Evolutionary conservation across 2,113 vertebrate species (phyloP).

Genomic region (Aspiorhynchus laticeps): DNA sequence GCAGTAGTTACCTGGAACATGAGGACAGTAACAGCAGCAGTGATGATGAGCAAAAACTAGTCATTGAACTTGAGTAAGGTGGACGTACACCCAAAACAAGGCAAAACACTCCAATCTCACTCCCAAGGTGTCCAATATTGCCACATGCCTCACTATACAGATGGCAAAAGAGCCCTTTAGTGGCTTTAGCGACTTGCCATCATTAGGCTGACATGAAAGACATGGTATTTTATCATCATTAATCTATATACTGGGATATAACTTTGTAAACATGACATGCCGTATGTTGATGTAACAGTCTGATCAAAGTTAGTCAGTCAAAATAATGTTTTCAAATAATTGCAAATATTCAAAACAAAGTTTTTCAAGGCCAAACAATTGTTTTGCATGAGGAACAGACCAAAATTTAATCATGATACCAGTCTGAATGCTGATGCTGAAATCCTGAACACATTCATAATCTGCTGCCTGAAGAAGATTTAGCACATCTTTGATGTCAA

Average conservation of each 20-base stretch:
- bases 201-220: background rate
- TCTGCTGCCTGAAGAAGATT: background rate
- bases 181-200: background rate
- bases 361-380: background rate
- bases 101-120: background rate
- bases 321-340: background rate
- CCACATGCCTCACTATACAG: background rate
- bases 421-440: background rate
- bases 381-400: background rate
- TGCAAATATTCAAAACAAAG: background rate
- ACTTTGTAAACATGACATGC: background rate
- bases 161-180: background rate
- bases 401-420: background rate
- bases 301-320: background rate
- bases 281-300: background rate
- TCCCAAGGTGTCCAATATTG: background rate
- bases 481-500: background rate
- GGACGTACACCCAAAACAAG: background rate
- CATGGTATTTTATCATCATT: background rate
- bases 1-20: constrained; percentile 59
- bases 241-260: background rate
- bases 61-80: constrained; percentile 71
- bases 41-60: constrained; percentile 78
- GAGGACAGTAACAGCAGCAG: constrained; percentile 74
- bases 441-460: background rate